Evolutionary conservation across 23 tunicate genomes (phyloP).

Genomic region (Botrylloides violaceus): DNA sequence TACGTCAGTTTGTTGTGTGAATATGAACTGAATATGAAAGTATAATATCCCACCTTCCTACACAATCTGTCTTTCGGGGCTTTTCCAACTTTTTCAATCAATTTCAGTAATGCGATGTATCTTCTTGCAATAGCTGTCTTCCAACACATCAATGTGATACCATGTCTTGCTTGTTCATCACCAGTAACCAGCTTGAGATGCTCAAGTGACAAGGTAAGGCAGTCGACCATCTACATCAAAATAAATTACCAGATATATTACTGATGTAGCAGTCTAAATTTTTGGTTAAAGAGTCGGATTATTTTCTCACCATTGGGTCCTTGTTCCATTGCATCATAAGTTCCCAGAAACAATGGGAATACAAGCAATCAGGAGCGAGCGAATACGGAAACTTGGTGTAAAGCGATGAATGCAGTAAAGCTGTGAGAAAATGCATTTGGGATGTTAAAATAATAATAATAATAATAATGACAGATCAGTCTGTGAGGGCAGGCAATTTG

Average conservation of each 20-base stretch:
- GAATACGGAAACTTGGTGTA: constrained; percentile 16
- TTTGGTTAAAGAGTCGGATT: background rate
- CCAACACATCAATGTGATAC: constrained; percentile 67
- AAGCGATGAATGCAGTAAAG: constrained; percentile 1
- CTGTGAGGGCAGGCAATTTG: too few relatives aligned
- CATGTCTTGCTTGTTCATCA: constrained; percentile 51
- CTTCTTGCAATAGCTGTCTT: constrained; percentile 35
- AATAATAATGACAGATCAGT: too few relatives aligned
- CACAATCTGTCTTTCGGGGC: constrained; percentile 77
- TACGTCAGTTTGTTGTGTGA: too few relatives aligned
- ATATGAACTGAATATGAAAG: too few relatives aligned
- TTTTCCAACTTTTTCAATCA: constrained; percentile 78
- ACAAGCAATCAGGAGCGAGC: constrained; percentile 31
- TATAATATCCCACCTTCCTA: too few relatives aligned
- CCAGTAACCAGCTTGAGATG: constrained; percentile 27
- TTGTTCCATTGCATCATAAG: constrained; percentile 56
- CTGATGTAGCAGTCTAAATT: background rate
- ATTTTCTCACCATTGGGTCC: constrained; percentile 48
- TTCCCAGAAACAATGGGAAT: constrained; percentile 85
- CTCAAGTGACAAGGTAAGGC: constrained; percentile 22
- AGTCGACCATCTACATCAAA: constrained; percentile 22
- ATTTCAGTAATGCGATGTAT: constrained; percentile 43
- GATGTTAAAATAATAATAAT: background rate
- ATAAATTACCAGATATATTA: background rate
- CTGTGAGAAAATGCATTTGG: constrained; percentile 3